Evolutionary conservation across 1,140 invertebrate genomes (phyloP).

Genomic region (Heliothis virescens): DNA sequence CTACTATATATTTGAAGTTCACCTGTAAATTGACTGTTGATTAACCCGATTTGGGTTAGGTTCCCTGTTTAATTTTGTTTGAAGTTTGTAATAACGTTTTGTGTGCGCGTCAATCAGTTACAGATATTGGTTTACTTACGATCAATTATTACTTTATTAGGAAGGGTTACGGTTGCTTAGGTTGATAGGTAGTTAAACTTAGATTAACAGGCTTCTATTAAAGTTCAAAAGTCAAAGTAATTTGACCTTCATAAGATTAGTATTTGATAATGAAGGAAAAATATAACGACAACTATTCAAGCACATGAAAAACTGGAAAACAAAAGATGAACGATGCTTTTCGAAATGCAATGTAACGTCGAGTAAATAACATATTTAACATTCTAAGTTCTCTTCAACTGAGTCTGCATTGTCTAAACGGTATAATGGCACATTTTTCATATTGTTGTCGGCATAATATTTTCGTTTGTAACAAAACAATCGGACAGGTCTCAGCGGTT

Average conservation of each 20-base stretch:
- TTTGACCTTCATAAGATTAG: too few species aligned
- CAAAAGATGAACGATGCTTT: too few species aligned
- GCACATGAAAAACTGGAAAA: too few species aligned
- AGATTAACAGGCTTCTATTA: background rate
- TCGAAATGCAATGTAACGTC: too few species aligned
- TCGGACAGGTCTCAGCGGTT: conserved; percentile 38
- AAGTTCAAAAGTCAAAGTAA: too few species aligned
- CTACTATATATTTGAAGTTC: conserved; percentile 39
- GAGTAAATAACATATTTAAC: too few species aligned
- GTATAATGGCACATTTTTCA: background rate
- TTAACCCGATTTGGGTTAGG: background rate
- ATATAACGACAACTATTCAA: too few species aligned
- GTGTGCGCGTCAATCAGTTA: conserved; percentile 11
- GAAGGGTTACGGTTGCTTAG: background rate
- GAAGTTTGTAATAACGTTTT: conserved; percentile 30
- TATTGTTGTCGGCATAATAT: conserved; percentile 25
- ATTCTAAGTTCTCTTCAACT: background rate
- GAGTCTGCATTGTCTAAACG: background rate
- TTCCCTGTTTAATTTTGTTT: conserved; percentile 22
- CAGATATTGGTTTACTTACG: background rate
- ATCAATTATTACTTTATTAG: background rate
- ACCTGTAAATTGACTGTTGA: conserved; percentile 43
- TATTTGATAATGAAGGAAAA: too few species aligned
- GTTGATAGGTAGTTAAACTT: background rate
- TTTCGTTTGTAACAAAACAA: conserved; percentile 50